Evolutionary conservation across 53 echinoderm and acorn worm species (phyloP), one percentile per base, ranked within the genome.

Genomic region (Holothuria leucospilota): DNA sequence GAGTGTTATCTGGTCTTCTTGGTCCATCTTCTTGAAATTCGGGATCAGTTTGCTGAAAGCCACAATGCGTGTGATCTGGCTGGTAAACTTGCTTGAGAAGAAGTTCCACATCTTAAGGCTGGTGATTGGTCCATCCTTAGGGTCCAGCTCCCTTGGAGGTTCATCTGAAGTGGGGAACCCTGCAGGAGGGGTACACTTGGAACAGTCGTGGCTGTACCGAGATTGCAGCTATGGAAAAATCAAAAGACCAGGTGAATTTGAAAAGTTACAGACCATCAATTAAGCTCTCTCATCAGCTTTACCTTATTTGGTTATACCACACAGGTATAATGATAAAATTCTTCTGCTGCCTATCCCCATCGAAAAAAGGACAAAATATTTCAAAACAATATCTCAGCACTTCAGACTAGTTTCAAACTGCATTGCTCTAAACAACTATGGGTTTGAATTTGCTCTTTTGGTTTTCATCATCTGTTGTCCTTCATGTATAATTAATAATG

Each of bases 51-150:
- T 98, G 39, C 96, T 89, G 92, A 98, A 98, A 88, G 91, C 95
- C 82, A 98, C 98, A 61, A 98, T 98, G 23, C 98, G 88, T 21
- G 98, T 98, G 86, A 98, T 98, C 82, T 95, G 98, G 65, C 95
- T 93, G 51, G 98, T 98, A 88, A 98, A 98, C 87, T 98, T 98
- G 90, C 90, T 95, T 82, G 98, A 95, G 91, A 98, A 98, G 87
- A 98, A 98, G 64, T 90, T 93, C 93, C 95, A 93, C 98, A 98
- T 98, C 85, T 92, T 93, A 68, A 87, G 87, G 67, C 96, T 90
- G 77, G 93, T 91, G 38, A 98, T 88, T 49, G 90, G 88, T 30
- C 89, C 88, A 5, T 91, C 91, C 21, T 80, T 38, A 11, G 91
- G 90, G 77, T 95, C 93, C 75, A 98, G 88, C 71, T 98, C 98